phyloP scores from a whole-genome alignment of 2,797 vertebrate species.

The Lepilemur ruficaudatus region DNA sequence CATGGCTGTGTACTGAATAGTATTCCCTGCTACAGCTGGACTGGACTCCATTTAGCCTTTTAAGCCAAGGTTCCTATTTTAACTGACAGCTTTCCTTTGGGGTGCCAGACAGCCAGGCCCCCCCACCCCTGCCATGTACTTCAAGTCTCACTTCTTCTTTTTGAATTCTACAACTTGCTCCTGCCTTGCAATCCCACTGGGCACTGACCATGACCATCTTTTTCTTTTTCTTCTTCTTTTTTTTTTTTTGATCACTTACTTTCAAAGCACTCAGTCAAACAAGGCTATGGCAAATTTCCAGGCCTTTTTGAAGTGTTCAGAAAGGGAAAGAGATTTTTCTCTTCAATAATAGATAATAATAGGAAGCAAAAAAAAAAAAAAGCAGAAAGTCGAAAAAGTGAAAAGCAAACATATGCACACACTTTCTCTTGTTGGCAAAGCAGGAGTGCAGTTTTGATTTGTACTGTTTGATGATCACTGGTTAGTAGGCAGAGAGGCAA shows the following conservation, averaged over 20 bases:
- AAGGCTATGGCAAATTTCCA: constrained; percentile 62
- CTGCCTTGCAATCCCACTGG: constrained; percentile 44
- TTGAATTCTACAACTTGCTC: constrained; percentile 70
- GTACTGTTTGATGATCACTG: constrained; percentile 21
- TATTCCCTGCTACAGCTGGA: constrained; percentile 90
- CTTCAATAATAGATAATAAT: constrained; percentile 7
- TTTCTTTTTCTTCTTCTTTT: neutral
- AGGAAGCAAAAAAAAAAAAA: neutral
- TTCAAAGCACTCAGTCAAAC: constrained; percentile 69
- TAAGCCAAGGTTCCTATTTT: constrained; percentile 71
- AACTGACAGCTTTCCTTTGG: constrained; percentile 76
- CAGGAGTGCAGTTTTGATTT: constrained; percentile 23
- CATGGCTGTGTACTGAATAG: constrained; percentile 99
- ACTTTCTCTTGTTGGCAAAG: constrained; percentile 72
- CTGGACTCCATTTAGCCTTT: constrained; percentile 86
- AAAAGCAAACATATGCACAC: constrained; percentile 50
- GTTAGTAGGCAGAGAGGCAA: neutral
- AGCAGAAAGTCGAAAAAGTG: constrained; percentile 32
- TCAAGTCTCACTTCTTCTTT: constrained; percentile 59
- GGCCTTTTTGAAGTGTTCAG: constrained; percentile 52
- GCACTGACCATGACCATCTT: neutral
- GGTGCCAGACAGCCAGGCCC: constrained; percentile 77
- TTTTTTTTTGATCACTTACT: constrained; percentile 29
- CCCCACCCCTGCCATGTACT: constrained; percentile 55
- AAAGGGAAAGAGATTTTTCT: neutral